Percentiles rank a stretch among this genome's conserved stretches.
Evolutionary conservation across 2,797 vertebrate genomes (phyloP).

Genomic region (Hylomyscus alleni): DNA sequence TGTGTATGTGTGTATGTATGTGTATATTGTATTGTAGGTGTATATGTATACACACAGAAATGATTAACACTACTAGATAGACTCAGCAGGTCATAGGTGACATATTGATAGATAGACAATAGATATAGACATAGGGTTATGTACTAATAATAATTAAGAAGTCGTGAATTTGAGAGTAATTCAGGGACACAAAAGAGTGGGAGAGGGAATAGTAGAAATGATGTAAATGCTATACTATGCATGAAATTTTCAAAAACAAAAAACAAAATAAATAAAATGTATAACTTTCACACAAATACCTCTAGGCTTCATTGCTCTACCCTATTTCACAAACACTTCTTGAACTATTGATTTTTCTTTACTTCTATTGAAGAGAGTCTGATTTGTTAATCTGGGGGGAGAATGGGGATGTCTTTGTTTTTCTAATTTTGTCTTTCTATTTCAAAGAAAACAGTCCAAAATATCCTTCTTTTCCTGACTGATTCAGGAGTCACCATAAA

Average conservation of each 20-base stretch:
- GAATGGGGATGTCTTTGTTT: not conserved
- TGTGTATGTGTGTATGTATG: not conserved
- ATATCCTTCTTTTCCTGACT: slow-evolving; percentile 52
- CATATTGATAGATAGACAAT: not conserved
- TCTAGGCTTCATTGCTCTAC: slow-evolving; percentile 41
- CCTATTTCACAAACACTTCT: slow-evolving; percentile 67
- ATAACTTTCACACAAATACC: slow-evolving; percentile 7
- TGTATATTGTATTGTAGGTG: not conserved
- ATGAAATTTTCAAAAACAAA: slow-evolving; percentile 11
- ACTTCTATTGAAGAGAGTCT: slow-evolving; percentile 20
- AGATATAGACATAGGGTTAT: not conserved
- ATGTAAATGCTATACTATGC: not conserved
- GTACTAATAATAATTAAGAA: not conserved
- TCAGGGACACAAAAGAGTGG: not conserved
- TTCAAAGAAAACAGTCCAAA: slow-evolving; percentile 70
- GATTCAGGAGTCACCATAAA: slow-evolving; percentile 73
- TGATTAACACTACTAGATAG: not conserved
- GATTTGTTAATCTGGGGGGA: slow-evolving; percentile 45
- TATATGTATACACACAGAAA: not conserved
- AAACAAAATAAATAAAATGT: slow-evolving; percentile 45
- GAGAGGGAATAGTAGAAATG: not conserved
- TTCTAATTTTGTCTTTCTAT: not conserved
- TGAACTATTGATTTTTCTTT: slow-evolving; percentile 69
- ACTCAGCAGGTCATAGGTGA: not conserved
- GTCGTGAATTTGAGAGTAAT: not conserved